These are phyloP conservation scores for Cantharis lateralis DNA, from an alignment of 2,888 invertebrate species.

Conservation along the genomic window DNA sequence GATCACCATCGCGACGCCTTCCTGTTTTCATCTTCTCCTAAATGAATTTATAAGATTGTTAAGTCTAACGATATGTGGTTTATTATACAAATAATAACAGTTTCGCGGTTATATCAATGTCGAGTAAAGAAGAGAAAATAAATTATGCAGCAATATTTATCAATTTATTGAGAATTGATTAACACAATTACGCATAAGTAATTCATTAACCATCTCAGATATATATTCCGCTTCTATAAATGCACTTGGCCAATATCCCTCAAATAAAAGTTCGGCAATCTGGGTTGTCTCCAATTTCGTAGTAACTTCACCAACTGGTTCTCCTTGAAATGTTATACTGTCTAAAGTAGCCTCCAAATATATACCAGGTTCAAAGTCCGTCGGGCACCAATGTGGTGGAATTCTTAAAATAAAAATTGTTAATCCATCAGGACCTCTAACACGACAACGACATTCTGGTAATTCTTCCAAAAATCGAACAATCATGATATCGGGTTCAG, in stretches of 20 bases:
- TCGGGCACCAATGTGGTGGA: background rate
- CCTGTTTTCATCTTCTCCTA: constrained; percentile 20
- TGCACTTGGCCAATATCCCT: background rate
- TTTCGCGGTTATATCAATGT: background rate
- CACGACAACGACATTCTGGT: background rate
- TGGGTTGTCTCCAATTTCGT: background rate
- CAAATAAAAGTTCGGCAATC: background rate
- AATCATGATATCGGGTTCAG: too few relatives aligned
- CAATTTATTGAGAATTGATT: background rate
- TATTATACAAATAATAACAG: background rate
- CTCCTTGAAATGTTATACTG: background rate
- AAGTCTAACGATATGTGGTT: constrained; percentile 6
- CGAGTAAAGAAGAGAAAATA: background rate
- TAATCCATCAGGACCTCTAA: background rate
- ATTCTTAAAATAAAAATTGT: background rate
- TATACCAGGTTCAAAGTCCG: background rate
- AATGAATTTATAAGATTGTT: constrained; percentile 12
- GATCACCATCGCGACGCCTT: constrained; percentile 38
- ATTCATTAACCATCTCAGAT: background rate
- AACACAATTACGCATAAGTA: background rate
- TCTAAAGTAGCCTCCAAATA: background rate
- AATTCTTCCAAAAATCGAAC: background rate
- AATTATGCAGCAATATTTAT: background rate
- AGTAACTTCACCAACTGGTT: background rate
- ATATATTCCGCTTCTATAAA: background rate